Base-by-base conservation (phyloP, 2,888 invertebrate genomes). In the Apotomis betuletana region DNA sequence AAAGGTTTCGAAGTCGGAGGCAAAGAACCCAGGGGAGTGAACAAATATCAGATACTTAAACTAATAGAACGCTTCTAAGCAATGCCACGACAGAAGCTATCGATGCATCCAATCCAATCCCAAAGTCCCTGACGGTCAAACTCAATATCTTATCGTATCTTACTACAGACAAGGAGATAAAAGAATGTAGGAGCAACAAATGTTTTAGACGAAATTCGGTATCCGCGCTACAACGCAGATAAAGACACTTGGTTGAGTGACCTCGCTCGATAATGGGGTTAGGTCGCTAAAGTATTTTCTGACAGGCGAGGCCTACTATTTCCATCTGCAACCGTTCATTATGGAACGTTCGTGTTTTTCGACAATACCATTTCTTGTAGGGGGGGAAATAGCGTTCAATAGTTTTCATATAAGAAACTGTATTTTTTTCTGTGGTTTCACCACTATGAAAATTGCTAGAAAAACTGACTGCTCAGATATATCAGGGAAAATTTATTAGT, bases 101-200 rank as follows among this genome's bases (percentile, higher is more conserved):
- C 68, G 59, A 54, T 72, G 68, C 72, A 72, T 72, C 68, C 67
- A 68, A 72, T 72, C 72, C 68, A 58, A 68, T 72, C 54, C 58
- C 58, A 59, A 72, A 46, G 57, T 59, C 68, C 68, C 63, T 59
- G 63, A 27, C 58, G 63, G 68, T 63, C 46, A 59, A 63, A 59
- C 67, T 54, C 72, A 72, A 68, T 72, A 72, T 72, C 71, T 63
- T 67, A 72, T 72, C 68, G 62, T 51, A 46, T 57, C 60, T 57
- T 54, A 46, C 59, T 65, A 59, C 46, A 62, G 61, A 13, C 55
- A 44, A 59, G 27, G 38, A 68, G 72, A 72, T 72, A 68, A 68
- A 71, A 63, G 36, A 63, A 72, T 54, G 60, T 60, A 60, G 67
- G 46, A 71, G 62, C 63, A 68, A 67, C 72, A 62, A 72, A 68